Conservation (phyloP, 2,797 vertebrate genomes). For the Sebastes miniatus region DNA sequence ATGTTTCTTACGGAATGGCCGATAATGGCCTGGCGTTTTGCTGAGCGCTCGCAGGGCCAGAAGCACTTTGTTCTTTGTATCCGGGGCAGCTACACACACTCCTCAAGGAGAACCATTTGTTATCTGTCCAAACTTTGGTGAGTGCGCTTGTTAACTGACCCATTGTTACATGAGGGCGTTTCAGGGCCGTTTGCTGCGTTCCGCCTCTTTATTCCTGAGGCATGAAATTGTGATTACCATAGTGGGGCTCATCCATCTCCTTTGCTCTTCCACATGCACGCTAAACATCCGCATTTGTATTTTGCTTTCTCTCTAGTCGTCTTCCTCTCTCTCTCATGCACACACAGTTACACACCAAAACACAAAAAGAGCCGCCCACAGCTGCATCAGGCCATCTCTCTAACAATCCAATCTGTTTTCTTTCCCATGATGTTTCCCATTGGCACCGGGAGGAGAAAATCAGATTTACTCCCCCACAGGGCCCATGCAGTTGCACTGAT, state of each 20-base stretch:
- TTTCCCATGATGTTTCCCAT: conserved; percentile 86
- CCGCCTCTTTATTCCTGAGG: conserved; percentile 58
- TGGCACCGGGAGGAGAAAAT: conserved; percentile 82
- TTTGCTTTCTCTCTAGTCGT: conserved; percentile 29
- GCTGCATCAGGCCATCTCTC: conserved; percentile 79
- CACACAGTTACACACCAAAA: conserved; percentile 51
- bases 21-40: conserved; percentile 50
- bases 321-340: conserved; percentile 25
- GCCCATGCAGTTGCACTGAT: conserved; percentile 82
- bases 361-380: conserved; percentile 79
- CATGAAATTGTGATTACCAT: conserved; percentile 70
- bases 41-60: conserved; percentile 28
- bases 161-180: conserved; percentile 53
- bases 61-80: conserved; percentile 46
- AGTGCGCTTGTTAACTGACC: conserved; percentile 71
- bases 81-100: conserved; percentile 45
- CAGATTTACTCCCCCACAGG: conserved; percentile 83
- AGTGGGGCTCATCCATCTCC: conserved; percentile 66
- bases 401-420: conserved; percentile 84
- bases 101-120: conserved; percentile 68
- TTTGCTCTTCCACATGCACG: conserved; percentile 21
- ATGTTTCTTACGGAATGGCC: conserved; percentile 45
- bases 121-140: conserved; percentile 67
- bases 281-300: conserved; percentile 51
- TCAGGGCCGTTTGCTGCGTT: conserved; percentile 45